These are phyloP conservation scores for Echinops telfairi DNA, from an alignment of 2,113 vertebrate genomes.

Conservation along the genomic window DNA sequence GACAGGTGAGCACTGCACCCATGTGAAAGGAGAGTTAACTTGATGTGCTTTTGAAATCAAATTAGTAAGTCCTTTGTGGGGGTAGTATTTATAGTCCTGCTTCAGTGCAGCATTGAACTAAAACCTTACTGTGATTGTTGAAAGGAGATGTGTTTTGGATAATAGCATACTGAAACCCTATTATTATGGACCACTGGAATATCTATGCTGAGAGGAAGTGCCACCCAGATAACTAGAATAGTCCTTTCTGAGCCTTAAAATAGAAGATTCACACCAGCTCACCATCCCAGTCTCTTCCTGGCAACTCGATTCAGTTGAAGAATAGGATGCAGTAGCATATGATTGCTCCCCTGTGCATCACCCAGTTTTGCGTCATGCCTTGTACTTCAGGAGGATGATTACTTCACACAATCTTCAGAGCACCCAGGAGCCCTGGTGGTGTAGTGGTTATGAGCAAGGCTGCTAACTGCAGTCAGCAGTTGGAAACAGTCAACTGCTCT, in stretches of 20 bases:
- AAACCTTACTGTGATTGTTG: constrained; percentile 33
- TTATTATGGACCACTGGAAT: constrained; percentile 43
- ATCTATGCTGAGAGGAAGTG: background rate
- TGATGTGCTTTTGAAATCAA: constrained; percentile 57
- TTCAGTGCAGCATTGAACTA: constrained; percentile 29
- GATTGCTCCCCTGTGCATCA: background rate
- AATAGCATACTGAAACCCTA: constrained; percentile 6
- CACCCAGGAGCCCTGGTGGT: background rate
- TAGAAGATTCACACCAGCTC: background rate
- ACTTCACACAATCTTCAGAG: background rate
- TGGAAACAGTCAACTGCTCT: too few relatives aligned
- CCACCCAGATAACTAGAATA: constrained; percentile 29
- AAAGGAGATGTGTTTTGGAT: constrained; percentile 62
- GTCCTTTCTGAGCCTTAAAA: constrained; percentile 27
- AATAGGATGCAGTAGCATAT: too few relatives aligned
- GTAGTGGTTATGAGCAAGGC: background rate
- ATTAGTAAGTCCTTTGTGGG: constrained; percentile 44
- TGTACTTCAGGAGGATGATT: background rate
- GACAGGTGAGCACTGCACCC: background rate
- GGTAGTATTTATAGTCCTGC: constrained; percentile 37
- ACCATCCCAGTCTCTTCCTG: background rate
- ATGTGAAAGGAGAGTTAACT: constrained; percentile 16
- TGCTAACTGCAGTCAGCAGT: too few relatives aligned
- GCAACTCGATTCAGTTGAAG: background rate
- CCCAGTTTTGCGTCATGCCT: background rate